Conservation (phyloP, 2,797 vertebrate genomes). For the Huso huso region DNA sequence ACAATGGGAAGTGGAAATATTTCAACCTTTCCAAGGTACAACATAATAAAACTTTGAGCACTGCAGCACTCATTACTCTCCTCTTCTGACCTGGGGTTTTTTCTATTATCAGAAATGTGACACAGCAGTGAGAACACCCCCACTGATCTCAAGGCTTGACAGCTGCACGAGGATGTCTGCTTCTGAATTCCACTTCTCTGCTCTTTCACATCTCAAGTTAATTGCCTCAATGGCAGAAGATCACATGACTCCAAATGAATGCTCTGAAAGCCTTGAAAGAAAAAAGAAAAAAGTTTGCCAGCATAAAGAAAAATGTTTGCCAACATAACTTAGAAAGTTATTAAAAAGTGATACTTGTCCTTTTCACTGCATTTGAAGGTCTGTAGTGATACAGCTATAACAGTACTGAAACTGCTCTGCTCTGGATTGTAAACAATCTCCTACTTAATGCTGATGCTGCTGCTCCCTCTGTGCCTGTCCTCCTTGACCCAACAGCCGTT, state of each 20-base stretch:
- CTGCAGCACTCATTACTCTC: constrained; percentile 24
- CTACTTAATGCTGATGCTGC: too few relatives aligned
- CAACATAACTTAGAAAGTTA: neutral
- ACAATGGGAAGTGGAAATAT: too few relatives aligned
- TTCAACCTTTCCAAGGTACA: neutral
- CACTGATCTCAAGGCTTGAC: constrained; percentile 24
- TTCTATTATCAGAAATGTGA: constrained; percentile 44
- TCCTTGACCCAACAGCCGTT: too few relatives aligned
- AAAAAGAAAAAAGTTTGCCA: neutral
- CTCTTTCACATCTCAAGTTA: constrained; percentile 34
- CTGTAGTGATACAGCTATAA: neutral
- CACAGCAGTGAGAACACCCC: constrained; percentile 9
- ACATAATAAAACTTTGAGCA: neutral
- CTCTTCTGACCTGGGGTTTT: constrained; percentile 29
- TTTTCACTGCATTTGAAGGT: neutral
- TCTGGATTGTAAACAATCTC: too few relatives aligned
- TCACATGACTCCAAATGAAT: constrained; percentile 30
- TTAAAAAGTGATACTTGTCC: neutral
- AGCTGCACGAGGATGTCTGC: constrained; percentile 25
- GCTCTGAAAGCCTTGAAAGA: constrained; percentile 13
- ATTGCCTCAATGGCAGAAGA: constrained; percentile 22
- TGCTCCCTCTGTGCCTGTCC: too few relatives aligned
- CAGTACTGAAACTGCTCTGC: too few relatives aligned
- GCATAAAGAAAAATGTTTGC: neutral
- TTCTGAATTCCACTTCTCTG: constrained; percentile 34